Percentiles rank a stretch among this genome's conserved stretches.
Evolutionary conservation across 2,888 invertebrate species (phyloP).

Genomic region (Zaprionus lineosus): DNA sequence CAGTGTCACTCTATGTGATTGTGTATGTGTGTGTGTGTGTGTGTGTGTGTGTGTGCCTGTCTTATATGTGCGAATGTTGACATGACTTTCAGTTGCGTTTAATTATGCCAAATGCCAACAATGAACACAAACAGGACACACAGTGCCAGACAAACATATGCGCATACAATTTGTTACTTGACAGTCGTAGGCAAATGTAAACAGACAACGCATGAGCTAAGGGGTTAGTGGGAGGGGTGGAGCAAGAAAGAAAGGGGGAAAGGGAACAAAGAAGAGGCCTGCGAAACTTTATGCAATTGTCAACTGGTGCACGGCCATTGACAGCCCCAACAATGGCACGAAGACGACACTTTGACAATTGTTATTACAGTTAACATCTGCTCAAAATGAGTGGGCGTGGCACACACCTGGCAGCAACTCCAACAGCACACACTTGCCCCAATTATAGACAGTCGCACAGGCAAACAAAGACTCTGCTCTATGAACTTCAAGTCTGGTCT

Average conservation of each 20-base stretch:
- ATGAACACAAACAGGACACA: constrained; percentile 47
- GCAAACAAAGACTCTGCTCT: too few species aligned
- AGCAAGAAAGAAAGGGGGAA: too few species aligned
- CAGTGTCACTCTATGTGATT: too few species aligned
- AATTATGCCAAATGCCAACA: constrained; percentile 74
- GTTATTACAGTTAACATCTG: constrained; percentile 64
- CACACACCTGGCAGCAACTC: constrained; percentile 13
- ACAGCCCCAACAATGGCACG: constrained; percentile 59
- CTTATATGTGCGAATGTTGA: constrained; percentile 33
- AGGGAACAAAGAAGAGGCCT: not conserved
- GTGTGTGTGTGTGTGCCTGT: not conserved
- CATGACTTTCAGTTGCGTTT: constrained; percentile 63
- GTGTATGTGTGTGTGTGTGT: not conserved
- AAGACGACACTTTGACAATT: constrained; percentile 59
- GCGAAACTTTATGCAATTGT: constrained; percentile 61
- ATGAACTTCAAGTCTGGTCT: too few species aligned
- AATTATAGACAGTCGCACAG: not conserved
- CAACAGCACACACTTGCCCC: constrained; percentile 7
- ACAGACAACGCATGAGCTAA: constrained; percentile 32
- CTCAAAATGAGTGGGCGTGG: constrained; percentile 33
- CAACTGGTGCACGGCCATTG: constrained; percentile 49
- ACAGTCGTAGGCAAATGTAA: constrained; percentile 44
- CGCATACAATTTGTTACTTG: constrained; percentile 38
- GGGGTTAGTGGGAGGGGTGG: too few species aligned
- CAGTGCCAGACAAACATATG: constrained; percentile 37